phyloP scores from a whole-genome alignment of 2,797 vertebrate genomes.

The Labeo calbasu region DNA sequence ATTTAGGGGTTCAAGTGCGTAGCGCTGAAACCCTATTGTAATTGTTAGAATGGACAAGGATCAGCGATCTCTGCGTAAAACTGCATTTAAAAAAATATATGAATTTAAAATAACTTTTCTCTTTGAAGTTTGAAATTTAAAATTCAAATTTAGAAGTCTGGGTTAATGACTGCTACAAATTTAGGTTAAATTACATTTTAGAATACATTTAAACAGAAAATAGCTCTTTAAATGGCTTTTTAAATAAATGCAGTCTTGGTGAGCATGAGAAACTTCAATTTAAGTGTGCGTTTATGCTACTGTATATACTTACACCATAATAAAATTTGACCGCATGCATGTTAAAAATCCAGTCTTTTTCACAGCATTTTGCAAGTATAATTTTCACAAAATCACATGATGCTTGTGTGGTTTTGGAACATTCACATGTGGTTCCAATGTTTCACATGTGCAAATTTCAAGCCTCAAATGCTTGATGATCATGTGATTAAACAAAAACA shows the following conservation, averaged over 20 bases:
- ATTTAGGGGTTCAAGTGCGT: too few relatives aligned
- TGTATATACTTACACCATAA: background rate
- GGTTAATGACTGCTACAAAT: background rate
- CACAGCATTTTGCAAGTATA: constrained; percentile 2
- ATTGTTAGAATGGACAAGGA: too few relatives aligned
- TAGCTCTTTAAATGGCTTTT: background rate
- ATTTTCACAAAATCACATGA: constrained; percentile 5
- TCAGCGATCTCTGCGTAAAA: too few relatives aligned
- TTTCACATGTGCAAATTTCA: constrained; percentile 33
- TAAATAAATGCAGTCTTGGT: background rate
- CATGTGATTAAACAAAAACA: constrained; percentile 36
- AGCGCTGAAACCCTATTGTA: too few relatives aligned
- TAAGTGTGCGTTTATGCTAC: background rate
- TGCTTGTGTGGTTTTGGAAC: constrained; percentile 11
- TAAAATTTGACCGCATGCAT: background rate
- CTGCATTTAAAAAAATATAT: background rate
- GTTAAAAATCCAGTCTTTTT: background rate
- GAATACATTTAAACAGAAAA: background rate
- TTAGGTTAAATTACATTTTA: background rate
- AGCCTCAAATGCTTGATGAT: constrained; percentile 20
- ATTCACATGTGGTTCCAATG: constrained; percentile 6
- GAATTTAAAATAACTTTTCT: background rate
- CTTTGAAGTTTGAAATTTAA: background rate
- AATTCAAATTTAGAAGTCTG: background rate
- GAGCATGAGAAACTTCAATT: background rate